Conservation (phyloP, 1,140 invertebrate genomes). For the Carposina sasakii region DNA sequence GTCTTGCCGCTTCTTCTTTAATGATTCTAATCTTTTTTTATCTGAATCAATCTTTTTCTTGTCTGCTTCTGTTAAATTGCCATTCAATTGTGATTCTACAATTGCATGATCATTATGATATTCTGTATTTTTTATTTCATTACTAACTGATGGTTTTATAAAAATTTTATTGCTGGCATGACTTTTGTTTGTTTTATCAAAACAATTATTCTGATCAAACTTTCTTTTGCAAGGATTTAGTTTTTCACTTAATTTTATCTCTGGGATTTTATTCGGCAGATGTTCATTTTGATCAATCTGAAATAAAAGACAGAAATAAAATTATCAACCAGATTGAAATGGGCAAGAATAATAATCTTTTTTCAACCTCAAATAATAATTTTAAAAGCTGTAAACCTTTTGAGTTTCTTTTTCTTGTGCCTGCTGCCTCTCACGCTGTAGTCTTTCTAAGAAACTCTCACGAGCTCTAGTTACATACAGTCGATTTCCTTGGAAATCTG, state of each 20-base stretch:
- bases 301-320: background rate
- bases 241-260: slow-evolving; percentile 33
- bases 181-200: too few relatives aligned
- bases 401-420: slow-evolving; percentile 32
- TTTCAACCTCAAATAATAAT: background rate
- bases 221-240: slow-evolving; percentile 40
- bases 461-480: slow-evolving; percentile 57
- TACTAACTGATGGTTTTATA: too few relatives aligned
- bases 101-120: too few relatives aligned
- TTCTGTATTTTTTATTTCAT: too few relatives aligned
- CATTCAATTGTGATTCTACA: too few relatives aligned
- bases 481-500: slow-evolving; percentile 41
- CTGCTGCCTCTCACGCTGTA: slow-evolving; percentile 53
- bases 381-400: slow-evolving; percentile 22
- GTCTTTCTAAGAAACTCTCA: slow-evolving; percentile 59
- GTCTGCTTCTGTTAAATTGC: slow-evolving; percentile 22
- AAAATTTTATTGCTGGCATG: too few relatives aligned
- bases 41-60: slow-evolving; percentile 68
- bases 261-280: slow-evolving; percentile 25
- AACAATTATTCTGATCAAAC: slow-evolving; percentile 25
- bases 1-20: slow-evolving; percentile 71
- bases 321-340: too few relatives aligned
- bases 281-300: background rate
- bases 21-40: slow-evolving; percentile 73
- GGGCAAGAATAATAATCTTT: background rate